Percentiles rank a stretch among this genome's conserved stretches.
Evolutionary conservation across 1,140 invertebrate genomes (phyloP).

Genomic region (Drosophila ohnishii): DNA sequence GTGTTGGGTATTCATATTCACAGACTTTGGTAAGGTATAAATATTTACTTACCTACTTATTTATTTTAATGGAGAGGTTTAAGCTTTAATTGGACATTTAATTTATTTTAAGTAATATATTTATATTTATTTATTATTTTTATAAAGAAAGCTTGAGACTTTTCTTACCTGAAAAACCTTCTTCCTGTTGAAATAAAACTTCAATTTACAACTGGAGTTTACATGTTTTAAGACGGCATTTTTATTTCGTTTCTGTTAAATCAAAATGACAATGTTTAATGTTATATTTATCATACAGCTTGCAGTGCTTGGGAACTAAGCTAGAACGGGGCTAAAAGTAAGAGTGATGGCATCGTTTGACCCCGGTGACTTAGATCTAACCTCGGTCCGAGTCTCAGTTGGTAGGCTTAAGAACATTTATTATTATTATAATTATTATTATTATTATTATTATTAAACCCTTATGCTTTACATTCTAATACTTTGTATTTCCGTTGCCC

Average conservation of each 20-base stretch:
- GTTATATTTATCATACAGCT: conserved; percentile 54
- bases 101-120: not conserved
- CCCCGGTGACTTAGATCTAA: conserved; percentile 42
- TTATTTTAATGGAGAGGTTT: not conserved
- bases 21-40: too few species aligned
- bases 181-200: not conserved
- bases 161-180: not conserved
- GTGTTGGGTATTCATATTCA: not conserved
- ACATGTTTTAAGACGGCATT: conserved; percentile 67
- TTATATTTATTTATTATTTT: not conserved
- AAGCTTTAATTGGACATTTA: not conserved
- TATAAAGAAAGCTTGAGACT: not conserved
- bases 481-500: conserved; percentile 76
- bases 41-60: not conserved
- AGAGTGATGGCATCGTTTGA: conserved; percentile 33
- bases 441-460: conserved; percentile 15
- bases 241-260: conserved; percentile 64
- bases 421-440: conserved; percentile 3
- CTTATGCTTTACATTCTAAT: conserved; percentile 69
- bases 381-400: conserved; percentile 17
- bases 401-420: conserved; percentile 19
- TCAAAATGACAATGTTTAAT: conserved; percentile 50
- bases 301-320: conserved; percentile 66
- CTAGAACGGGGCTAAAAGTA: conserved; percentile 37
- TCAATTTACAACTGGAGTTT: not conserved